A percentile compares a stretch with the other conserved stretches of the same genome.
Conservation (phyloP, 2,888 invertebrate species). For the Andrena marginata region DNA sequence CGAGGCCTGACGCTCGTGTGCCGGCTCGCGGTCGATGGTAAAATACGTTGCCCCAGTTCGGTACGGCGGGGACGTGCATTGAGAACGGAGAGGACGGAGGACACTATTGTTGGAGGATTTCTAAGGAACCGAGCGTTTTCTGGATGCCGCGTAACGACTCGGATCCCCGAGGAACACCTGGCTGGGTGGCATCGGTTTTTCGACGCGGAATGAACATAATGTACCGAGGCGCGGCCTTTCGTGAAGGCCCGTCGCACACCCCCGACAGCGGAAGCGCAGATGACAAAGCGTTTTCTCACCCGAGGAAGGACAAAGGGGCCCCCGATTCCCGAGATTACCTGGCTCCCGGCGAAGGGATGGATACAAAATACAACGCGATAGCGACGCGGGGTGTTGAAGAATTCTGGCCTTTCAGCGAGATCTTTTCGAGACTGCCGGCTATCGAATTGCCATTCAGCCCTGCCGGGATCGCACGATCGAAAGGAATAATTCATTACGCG, state of each 20-base stretch:
- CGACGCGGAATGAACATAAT: constrained; percentile 68
- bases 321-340: constrained; percentile 76
- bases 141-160: constrained; percentile 80
- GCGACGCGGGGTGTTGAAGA: constrained; percentile 34
- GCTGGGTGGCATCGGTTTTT: constrained; percentile 77
- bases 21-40: constrained; percentile 51
- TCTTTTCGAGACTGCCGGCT: constrained; percentile 65
- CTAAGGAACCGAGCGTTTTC: constrained; percentile 72
- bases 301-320: constrained; percentile 71
- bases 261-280: constrained; percentile 81
- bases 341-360: constrained; percentile 41
- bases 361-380: constrained; percentile 58
- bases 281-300: constrained; percentile 81
- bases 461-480: constrained; percentile 12
- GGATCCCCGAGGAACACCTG: constrained; percentile 79
- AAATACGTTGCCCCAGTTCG: constrained; percentile 67
- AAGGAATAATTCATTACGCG: constrained; percentile 72
- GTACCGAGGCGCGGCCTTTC: constrained; percentile 52
- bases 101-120: constrained; percentile 69
- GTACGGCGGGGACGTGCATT: constrained; percentile 48
- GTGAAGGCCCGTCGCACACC: constrained; percentile 71
- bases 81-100: constrained; percentile 47
- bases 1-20: constrained; percentile 6
- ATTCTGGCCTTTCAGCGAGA: constrained; percentile 40
- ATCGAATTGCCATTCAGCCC: constrained; percentile 69